phyloP scores from a whole-genome alignment of 2,797 vertebrate genomes.

The Sarcophilus harrisii region DNA sequence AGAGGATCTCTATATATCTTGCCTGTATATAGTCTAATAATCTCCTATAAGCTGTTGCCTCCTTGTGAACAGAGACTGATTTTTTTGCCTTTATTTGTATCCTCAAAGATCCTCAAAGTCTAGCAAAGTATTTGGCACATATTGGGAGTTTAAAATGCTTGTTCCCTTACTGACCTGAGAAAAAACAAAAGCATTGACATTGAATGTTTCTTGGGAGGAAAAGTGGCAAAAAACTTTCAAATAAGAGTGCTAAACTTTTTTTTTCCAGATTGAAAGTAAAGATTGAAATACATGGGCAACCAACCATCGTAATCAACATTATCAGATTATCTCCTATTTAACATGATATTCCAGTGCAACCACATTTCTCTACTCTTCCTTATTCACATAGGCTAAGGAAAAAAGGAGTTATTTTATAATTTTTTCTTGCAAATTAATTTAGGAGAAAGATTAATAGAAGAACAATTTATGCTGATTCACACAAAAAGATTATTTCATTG shows the following conservation, averaged over 20 bases:
- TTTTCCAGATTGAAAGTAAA: slow-evolving; percentile 7
- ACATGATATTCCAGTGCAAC: background rate
- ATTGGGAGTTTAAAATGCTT: background rate
- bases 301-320: background rate
- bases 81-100: background rate
- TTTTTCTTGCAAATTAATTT: slow-evolving; percentile 22
- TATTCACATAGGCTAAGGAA: slow-evolving; percentile 5
- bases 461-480: background rate
- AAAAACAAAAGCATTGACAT: background rate
- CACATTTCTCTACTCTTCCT: slow-evolving; percentile 25
- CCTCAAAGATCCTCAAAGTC: background rate
- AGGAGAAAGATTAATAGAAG: slow-evolving; percentile 48
- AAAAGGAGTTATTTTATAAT: slow-evolving; percentile 1
- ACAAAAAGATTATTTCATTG: background rate
- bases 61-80: background rate
- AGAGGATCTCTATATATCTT: background rate
- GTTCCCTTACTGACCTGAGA: background rate
- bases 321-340: background rate
- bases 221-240: background rate
- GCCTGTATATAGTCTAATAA: background rate
- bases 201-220: slow-evolving; percentile 1
- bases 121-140: background rate
- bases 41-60: background rate
- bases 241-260: background rate
- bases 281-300: background rate